Evolutionary conservation across 2,888 invertebrate species (phyloP).

Genomic region (Euclidia mi): DNA sequence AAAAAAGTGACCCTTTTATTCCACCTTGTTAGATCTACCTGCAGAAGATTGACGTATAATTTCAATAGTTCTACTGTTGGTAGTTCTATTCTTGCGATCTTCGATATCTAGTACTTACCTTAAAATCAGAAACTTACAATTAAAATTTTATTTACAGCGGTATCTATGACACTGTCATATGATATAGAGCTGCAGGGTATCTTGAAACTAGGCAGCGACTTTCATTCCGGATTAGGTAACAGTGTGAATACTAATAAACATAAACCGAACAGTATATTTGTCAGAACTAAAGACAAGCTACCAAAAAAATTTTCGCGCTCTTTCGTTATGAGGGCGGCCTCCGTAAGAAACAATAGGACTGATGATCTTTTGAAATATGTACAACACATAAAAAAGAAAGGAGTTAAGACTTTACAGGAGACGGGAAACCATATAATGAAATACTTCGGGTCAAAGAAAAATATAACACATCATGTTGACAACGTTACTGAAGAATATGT

Average conservation of each 20-base stretch:
- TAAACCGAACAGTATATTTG: neutral
- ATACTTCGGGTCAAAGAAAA: conserved; percentile 14
- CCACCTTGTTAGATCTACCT: too few relatives aligned
- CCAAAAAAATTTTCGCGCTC: neutral
- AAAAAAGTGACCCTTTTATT: too few relatives aligned
- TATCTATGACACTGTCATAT: conserved; percentile 24
- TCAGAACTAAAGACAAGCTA: conserved; percentile 11
- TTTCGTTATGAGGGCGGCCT: conserved; percentile 5
- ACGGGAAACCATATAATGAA: conserved; percentile 12
- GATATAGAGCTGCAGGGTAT: conserved; percentile 40
- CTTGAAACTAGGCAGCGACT: conserved; percentile 15
- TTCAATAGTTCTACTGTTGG: too few relatives aligned
- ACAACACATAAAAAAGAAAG: conserved; percentile 23
- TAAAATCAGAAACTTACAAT: too few relatives aligned
- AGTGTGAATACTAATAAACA: neutral
- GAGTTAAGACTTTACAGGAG: conserved; percentile 1
- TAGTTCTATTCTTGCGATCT: too few relatives aligned
- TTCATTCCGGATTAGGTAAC: conserved; percentile 6
- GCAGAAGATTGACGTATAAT: too few relatives aligned
- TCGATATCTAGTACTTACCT: too few relatives aligned
- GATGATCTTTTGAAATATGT: conserved; percentile 14
- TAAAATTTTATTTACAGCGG: conserved; percentile 19
- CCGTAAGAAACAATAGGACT: neutral
- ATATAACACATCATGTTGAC: conserved; percentile 9
- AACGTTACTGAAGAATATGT: conserved; percentile 18